These are phyloP conservation scores for Drosophila sucinea DNA, from an alignment of 1,140 invertebrate species.

Conservation along the genomic window DNA sequence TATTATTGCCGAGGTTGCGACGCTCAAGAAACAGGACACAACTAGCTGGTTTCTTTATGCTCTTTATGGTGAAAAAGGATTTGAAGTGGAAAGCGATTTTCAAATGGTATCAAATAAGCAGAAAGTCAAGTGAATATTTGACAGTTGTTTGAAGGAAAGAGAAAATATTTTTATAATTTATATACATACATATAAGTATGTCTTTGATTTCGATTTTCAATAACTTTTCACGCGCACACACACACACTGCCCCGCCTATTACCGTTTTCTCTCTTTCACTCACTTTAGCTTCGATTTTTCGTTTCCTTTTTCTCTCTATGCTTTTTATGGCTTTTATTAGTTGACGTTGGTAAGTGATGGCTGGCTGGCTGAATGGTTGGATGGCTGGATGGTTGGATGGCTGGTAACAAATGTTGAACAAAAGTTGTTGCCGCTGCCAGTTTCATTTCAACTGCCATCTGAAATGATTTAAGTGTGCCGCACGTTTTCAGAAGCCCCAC, in stretches of 20 bases:
- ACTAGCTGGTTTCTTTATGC: neutral
- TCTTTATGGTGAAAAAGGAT: constrained; percentile 28
- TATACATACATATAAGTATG: neutral
- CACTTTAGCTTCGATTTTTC: constrained; percentile 34
- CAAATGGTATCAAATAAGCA: neutral
- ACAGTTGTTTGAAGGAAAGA: neutral
- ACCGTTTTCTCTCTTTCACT: constrained; percentile 15
- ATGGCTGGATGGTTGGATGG: constrained; percentile 37
- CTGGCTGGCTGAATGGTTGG: constrained; percentile 39
- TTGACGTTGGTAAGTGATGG: constrained; percentile 57
- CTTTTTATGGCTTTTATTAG: constrained; percentile 68
- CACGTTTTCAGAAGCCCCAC: constrained; percentile 45
- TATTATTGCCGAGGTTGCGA: constrained; percentile 54
- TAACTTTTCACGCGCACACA: neutral
- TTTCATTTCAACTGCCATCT: constrained; percentile 73
- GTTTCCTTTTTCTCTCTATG: constrained; percentile 31
- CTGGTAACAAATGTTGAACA: constrained; percentile 68
- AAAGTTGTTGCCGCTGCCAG: constrained; percentile 68
- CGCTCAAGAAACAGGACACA: neutral
- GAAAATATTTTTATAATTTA: constrained; percentile 10
- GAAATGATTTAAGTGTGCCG: constrained; percentile 73
- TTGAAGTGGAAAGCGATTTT: constrained; percentile 19
- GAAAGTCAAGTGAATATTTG: constrained; percentile 7
- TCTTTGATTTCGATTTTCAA: constrained; percentile 13
- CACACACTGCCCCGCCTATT: neutral